Conservation (phyloP, 2,113 vertebrate genomes). For the Prionailurus viverrinus region DNA sequence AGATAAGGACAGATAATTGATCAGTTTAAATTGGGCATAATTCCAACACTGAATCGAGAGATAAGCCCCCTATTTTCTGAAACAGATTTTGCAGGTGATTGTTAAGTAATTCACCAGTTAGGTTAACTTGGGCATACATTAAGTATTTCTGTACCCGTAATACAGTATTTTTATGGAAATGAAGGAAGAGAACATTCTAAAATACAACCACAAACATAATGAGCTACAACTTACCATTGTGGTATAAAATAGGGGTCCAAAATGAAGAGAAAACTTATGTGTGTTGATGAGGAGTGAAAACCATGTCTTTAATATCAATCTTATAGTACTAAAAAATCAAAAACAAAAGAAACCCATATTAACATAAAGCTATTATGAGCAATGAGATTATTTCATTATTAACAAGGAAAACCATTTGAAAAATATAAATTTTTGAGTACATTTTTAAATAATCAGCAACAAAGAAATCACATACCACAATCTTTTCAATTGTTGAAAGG, state of each 20-base stretch:
- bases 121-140: background rate
- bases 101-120: background rate
- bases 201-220: slow-evolving; percentile 5
- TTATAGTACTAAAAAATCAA: slow-evolving; percentile 70
- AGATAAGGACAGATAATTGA: background rate
- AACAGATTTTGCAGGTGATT: background rate
- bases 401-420: background rate
- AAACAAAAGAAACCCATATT: background rate
- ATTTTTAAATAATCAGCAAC: background rate
- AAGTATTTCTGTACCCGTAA: background rate
- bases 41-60: background rate
- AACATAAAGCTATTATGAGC: background rate
- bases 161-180: background rate
- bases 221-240: slow-evolving; percentile 86
- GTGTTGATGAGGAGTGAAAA: slow-evolving; percentile 45
- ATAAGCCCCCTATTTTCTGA: background rate
- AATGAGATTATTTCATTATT: background rate
- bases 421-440: background rate
- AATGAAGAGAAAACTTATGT: slow-evolving; percentile 75
- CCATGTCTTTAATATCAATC: slow-evolving; percentile 74
- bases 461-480: background rate
- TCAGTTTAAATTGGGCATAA: background rate
- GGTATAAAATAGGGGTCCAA: slow-evolving; percentile 73
- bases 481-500: background rate
- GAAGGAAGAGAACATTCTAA: slow-evolving; percentile 25